Evolutionary conservation across 1,140 invertebrate genomes (phyloP).

Genomic region (Bombus superbus): DNA sequence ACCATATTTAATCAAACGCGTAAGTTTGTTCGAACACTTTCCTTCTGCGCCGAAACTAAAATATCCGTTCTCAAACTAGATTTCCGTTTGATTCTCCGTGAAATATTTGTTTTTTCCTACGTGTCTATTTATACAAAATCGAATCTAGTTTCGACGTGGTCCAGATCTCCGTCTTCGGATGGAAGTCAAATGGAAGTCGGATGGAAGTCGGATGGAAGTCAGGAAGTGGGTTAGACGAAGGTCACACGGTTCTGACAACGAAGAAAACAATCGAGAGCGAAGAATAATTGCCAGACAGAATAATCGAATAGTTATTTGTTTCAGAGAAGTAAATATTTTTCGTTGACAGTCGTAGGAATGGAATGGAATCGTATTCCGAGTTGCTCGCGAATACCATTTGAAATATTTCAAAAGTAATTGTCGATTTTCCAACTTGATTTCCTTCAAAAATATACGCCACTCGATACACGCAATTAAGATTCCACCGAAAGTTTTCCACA

Average conservation of each 20-base stretch:
- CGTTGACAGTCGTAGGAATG: background rate
- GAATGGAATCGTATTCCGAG: no score
- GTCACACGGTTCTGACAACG: conserved; percentile 5
- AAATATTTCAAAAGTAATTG: no score
- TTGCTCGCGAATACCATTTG: no score
- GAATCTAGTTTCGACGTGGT: conserved; percentile 19
- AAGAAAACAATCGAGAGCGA: background rate
- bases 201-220: no score
- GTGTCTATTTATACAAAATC: conserved; percentile 15
- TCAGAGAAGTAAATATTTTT: background rate
- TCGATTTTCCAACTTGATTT: no score
- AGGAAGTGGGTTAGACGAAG: conserved; percentile 14
- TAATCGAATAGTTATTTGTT: background rate
- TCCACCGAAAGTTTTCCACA: rapidly evolving
- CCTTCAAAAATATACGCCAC: no score
- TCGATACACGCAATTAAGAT: no score
- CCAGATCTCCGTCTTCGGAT: conserved; percentile 6
- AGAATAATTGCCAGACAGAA: background rate
- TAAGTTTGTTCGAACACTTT: background rate
- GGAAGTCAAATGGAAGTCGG: no score
- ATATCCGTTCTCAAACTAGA: background rate
- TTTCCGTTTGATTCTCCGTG: background rate
- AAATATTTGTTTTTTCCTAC: conserved; percentile 1
- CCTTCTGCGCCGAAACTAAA: background rate
- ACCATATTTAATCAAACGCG: background rate